Evolutionary conservation across 2,797 vertebrate genomes (phyloP).

Genomic region (Acipenser transmontanus): DNA sequence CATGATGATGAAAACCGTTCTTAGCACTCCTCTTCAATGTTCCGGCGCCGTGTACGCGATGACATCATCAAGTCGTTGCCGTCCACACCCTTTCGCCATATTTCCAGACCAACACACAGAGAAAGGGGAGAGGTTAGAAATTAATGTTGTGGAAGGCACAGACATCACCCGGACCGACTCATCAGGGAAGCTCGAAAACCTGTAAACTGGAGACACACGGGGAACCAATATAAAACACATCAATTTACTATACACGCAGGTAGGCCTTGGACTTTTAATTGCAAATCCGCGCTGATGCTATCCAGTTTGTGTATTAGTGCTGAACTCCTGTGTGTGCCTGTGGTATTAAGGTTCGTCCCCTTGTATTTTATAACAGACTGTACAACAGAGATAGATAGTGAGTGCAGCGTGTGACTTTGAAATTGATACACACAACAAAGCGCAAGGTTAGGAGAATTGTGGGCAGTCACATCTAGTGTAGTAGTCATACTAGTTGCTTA

Average conservation of each 20-base stretch:
- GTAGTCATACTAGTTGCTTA: too few species aligned
- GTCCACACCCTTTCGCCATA: conserved; percentile 18
- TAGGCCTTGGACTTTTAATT: background rate
- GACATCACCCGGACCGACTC: background rate
- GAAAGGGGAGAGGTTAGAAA: conserved; percentile 3
- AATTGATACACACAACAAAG: too few species aligned
- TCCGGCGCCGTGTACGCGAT: conserved; percentile 3
- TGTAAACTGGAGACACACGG: background rate
- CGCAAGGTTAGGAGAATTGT: too few species aligned
- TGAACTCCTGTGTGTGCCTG: background rate
- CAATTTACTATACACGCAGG: background rate
- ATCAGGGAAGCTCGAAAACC: background rate
- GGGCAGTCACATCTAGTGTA: too few species aligned
- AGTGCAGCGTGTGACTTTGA: too few species aligned
- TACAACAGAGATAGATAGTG: too few species aligned
- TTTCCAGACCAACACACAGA: background rate
- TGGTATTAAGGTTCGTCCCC: background rate
- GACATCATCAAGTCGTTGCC: conserved; percentile 6
- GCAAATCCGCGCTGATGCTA: background rate
- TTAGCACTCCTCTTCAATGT: too few species aligned
- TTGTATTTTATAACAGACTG: background rate
- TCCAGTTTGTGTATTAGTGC: background rate
- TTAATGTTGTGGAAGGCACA: background rate
- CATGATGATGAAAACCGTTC: too few species aligned
- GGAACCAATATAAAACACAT: background rate